Evolutionary conservation across 2,888 invertebrate genomes (phyloP), one percentile per base, ranked within the genome.

Genomic region (Odontothrips loti): DNA sequence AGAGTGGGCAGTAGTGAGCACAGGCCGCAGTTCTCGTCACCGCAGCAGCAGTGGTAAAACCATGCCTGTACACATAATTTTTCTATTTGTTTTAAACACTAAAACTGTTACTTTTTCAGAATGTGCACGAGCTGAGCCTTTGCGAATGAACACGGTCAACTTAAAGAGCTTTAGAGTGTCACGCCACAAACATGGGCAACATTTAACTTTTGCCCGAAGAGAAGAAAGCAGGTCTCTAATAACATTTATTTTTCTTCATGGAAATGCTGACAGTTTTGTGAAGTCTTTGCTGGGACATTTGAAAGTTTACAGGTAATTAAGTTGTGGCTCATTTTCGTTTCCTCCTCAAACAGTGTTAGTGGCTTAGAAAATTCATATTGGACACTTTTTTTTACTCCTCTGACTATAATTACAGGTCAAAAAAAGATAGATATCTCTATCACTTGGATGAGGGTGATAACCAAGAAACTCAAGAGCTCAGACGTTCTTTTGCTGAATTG

Each of bases 171-270:
- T 93, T 84, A 89, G 91, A 82, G 88, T 92, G 1, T 89, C 89
- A 82, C 88, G 88, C 12, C 68, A 83, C 84, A 63, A 83, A 84
- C 27, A 84, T 84, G 79, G 83, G 83, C 20, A 83, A 82, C 68
- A 80, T 84, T 17, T 81, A 81, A 75, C 68, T 23, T 75, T 75
- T 75, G 68, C 68, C 1, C 9, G 27, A 27, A 75, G 68, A 10
- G 68, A 27, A 12, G 68, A 75, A 27, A 75, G 23, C 27, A n/a
- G 27, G 10, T 75, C 90, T 85, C 92, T 94, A 84, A 93, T 93
- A 83, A 93, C 94, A 9, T 95, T 97, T 86, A 93, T 95, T 86
- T 97, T 97, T 88, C 95, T 95, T 86, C 92, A 94, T 84, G 95
- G 95, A 0, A 96, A 96, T 84, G 95, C 95, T 0, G 94, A 95